Conservation (phyloP, 2,113 vertebrate species). For the Podarcis muralis region DNA sequence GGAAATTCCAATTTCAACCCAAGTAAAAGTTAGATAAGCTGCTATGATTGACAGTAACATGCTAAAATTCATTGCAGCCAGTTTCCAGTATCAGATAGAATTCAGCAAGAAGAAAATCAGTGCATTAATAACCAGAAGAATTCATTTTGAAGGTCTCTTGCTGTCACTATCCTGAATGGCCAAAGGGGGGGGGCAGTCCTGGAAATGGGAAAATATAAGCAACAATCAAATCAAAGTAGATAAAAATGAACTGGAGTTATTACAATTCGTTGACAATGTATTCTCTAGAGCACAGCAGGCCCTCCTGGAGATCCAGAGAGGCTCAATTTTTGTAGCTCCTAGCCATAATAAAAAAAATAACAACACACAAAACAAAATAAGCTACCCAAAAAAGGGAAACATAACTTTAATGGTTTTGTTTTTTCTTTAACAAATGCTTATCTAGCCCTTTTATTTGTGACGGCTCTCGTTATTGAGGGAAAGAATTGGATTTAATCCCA, state of each 20-base stretch:
- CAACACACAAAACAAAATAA: no score
- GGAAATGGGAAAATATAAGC: slow-evolving; percentile 1
- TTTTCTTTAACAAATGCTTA: no score
- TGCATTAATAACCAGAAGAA: slow-evolving; percentile 31
- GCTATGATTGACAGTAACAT: slow-evolving; percentile 53
- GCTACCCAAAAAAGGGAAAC: no score
- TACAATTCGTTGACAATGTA: background rate
- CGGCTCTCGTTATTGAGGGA: no score
- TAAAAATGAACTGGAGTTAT: slow-evolving; percentile 11
- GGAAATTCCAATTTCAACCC: slow-evolving; percentile 53
- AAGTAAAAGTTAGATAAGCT: slow-evolving; percentile 48
- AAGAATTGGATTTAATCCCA: no score
- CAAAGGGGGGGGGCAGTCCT: background rate
- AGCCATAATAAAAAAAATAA: no score
- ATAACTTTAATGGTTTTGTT: no score
- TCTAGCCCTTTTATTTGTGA: no score
- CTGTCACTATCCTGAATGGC: background rate
- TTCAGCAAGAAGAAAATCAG: slow-evolving; percentile 29
- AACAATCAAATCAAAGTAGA: background rate
- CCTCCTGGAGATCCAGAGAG: no score
- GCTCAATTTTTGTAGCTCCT: no score
- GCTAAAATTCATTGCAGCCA: slow-evolving; percentile 40
- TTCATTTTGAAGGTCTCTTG: slow-evolving; percentile 25
- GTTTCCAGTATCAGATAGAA: slow-evolving; percentile 45
- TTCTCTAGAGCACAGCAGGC: background rate